Percentiles rank a stretch among this genome's conserved stretches.
Conservation (phyloP, 2,797 vertebrate species). For the Chelonia mydas region DNA sequence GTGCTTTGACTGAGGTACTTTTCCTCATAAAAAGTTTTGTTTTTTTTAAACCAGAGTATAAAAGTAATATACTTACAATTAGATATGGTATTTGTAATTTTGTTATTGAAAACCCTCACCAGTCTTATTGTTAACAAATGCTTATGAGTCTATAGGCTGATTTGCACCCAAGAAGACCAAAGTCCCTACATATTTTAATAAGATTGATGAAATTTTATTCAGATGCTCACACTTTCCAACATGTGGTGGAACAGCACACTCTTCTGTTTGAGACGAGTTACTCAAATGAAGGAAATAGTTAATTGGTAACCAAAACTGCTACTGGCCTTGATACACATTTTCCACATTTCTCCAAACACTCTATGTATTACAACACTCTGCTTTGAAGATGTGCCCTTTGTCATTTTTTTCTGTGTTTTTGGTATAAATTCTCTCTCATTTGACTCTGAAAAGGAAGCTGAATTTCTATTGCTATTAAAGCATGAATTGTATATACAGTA, state of each 20-base stretch:
- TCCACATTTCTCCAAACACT: slow-evolving; percentile 51
- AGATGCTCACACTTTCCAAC: slow-evolving; percentile 82
- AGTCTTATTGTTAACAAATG: slow-evolving; percentile 83
- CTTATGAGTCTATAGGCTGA: slow-evolving; percentile 81
- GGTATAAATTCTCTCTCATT: not conserved
- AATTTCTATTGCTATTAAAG: not conserved
- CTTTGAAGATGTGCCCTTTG: slow-evolving; percentile 44
- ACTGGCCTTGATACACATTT: slow-evolving; percentile 59
- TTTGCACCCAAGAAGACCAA: slow-evolving; percentile 80
- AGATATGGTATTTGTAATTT: slow-evolving; percentile 85
- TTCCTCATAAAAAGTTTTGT: slow-evolving; percentile 80
- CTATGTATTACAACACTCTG: slow-evolving; percentile 29
- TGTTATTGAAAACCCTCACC: slow-evolving; percentile 83
- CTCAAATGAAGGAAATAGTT: slow-evolving; percentile 80
- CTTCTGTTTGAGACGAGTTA: slow-evolving; percentile 86
- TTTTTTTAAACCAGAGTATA: slow-evolving; percentile 75
- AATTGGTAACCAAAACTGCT: slow-evolving; percentile 75
- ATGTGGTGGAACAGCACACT: slow-evolving; percentile 87
- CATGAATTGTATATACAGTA: not conserved
- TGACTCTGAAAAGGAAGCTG: not conserved
- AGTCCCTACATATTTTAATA: slow-evolving; percentile 82
- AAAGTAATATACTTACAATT: slow-evolving; percentile 84
- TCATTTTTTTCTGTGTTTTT: slow-evolving; percentile 37
- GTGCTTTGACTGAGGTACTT: slow-evolving; percentile 85
- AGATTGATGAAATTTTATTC: slow-evolving; percentile 82